These are phyloP conservation scores for Sturmia bella DNA, from an alignment of 2,888 invertebrate species.

Conservation along the genomic window DNA sequence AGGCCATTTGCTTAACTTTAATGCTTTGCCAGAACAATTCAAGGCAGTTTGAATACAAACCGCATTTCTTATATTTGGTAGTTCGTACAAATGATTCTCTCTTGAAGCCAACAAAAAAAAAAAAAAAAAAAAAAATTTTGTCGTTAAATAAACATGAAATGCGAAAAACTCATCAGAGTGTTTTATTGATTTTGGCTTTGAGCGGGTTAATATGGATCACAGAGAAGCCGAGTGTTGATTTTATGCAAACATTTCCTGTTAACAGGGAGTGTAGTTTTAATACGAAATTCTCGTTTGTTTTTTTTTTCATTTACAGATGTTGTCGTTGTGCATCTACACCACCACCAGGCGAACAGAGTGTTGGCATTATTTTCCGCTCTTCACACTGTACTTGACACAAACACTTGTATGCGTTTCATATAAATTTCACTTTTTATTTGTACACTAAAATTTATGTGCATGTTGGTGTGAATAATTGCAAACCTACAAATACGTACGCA, in stretches of 20 bases:
- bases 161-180: slow-evolving; percentile 4
- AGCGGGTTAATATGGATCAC: slow-evolving; percentile 53
- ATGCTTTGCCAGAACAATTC: too few relatives aligned
- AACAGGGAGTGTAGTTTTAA: slow-evolving; percentile 24
- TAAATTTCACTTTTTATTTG: slow-evolving; percentile 40
- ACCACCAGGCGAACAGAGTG: slow-evolving; percentile 56
- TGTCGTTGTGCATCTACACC: slow-evolving; percentile 10
- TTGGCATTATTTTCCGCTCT: slow-evolving; percentile 61
- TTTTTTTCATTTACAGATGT: neutral
- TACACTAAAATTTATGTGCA: slow-evolving; percentile 21
- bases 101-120: neutral
- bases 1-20: too few relatives aligned
- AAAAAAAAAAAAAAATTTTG: neutral
- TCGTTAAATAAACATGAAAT: slow-evolving; percentile 10
- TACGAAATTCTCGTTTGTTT: neutral
- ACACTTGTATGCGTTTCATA: slow-evolving; percentile 44
- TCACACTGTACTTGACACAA: slow-evolving; percentile 58
- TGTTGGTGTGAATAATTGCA: neutral
- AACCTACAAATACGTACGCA: too few relatives aligned
- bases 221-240: slow-evolving; percentile 14
- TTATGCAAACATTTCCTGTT: slow-evolving; percentile 60
- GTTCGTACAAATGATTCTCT: neutral
- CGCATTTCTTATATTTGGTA: neutral
- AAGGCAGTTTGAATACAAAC: neutral
- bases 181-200: slow-evolving; percentile 51